phyloP scores from a whole-genome alignment of 2,888 invertebrate genomes.

The Ophioninae sp. region DNA sequence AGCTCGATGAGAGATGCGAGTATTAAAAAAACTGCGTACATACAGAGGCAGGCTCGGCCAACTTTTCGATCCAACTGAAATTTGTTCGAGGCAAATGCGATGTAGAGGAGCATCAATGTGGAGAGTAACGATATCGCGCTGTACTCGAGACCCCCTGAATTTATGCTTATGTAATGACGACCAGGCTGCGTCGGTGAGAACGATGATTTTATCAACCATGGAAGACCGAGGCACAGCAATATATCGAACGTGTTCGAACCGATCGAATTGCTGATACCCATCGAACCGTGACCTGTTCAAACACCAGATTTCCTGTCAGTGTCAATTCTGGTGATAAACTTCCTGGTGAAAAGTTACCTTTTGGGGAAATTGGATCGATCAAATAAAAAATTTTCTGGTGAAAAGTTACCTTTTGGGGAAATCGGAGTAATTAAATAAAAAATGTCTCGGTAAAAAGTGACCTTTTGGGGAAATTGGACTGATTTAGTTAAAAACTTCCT shows the following conservation, averaged over 20 bases:
- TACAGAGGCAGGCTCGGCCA: slow-evolving; percentile 91
- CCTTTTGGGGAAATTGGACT: no score
- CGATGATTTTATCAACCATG: slow-evolving; percentile 94
- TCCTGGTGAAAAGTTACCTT: no score
- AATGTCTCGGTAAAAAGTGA: no score
- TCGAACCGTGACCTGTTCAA: slow-evolving; percentile 90
- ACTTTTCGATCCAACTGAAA: slow-evolving; percentile 93
- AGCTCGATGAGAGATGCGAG: slow-evolving; percentile 95
- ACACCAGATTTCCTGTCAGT: background rate
- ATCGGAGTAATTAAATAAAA: no score
- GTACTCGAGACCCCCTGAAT: slow-evolving; percentile 94
- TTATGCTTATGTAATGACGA: slow-evolving; percentile 92
- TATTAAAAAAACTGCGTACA: slow-evolving; percentile 93
- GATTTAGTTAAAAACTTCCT: no score
- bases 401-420: no score
- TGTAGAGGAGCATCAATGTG: slow-evolving; percentile 91
- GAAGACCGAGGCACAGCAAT: slow-evolving; percentile 91
- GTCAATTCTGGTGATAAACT: no score
- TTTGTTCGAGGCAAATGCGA: slow-evolving; percentile 92
- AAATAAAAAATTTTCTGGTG: no score
- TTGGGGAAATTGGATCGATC: no score
- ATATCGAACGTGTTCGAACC: slow-evolving; percentile 96
- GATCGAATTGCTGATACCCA: slow-evolving; percentile 95
- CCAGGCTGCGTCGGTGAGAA: slow-evolving; percentile 90
- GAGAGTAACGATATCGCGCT: slow-evolving; percentile 94